Evolutionary conservation across 2,888 invertebrate species (phyloP).

Genomic region (Eurytoma adleriae): DNA sequence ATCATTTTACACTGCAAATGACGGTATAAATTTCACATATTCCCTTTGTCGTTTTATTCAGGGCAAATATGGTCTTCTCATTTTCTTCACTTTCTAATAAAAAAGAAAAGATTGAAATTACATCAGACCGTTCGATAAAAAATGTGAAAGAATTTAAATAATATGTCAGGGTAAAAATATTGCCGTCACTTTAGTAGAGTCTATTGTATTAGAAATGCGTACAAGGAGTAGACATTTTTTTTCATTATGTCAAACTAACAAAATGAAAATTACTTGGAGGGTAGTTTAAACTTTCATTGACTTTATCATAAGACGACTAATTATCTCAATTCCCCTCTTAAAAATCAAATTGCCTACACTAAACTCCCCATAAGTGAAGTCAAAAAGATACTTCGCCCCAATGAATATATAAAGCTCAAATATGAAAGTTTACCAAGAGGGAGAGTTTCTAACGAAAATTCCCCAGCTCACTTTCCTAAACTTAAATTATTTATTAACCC

Average conservation of each 20-base stretch:
- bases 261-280: background rate
- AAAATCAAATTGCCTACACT: background rate
- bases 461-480: background rate
- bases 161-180: too few species aligned
- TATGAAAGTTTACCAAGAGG: conserved; percentile 15
- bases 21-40: too few species aligned
- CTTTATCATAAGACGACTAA: background rate
- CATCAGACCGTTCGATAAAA: too few species aligned
- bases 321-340: background rate
- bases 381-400: conserved; percentile 11
- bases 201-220: background rate
- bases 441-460: conserved; percentile 10
- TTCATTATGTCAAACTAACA: background rate
- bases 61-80: too few species aligned
- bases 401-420: conserved; percentile 28
- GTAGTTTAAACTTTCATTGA: background rate
- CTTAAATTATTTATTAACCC: conserved; percentile 27
- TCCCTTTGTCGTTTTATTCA: too few species aligned
- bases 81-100: too few species aligned
- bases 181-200: too few species aligned
- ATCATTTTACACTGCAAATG: too few species aligned
- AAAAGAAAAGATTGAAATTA: too few species aligned
- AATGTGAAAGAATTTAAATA: too few species aligned
- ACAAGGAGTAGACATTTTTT: too few species aligned
- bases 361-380: background rate